Evolutionary conservation across 2,797 vertebrate species (phyloP).

Genomic region (Lutjanus argentimaculatus): DNA sequence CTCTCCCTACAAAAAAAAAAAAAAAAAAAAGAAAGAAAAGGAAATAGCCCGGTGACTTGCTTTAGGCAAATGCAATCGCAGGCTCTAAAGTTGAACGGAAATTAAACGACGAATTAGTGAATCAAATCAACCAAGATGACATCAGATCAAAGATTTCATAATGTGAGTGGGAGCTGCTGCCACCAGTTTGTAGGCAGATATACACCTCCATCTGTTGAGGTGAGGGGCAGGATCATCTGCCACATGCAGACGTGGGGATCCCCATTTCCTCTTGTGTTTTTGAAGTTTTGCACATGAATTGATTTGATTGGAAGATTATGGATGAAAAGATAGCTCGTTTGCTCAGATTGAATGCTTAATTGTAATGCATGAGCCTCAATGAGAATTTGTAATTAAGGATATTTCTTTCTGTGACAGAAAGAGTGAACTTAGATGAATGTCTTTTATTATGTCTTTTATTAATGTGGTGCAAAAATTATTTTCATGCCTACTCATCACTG

Average conservation of each 20-base stretch:
- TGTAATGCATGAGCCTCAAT: neutral
- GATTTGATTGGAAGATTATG: neutral
- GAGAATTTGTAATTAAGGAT: neutral
- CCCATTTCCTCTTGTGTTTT: slow-evolving; percentile 20
- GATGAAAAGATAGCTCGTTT: neutral
- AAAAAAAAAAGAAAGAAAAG: neutral
- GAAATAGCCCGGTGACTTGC: slow-evolving; percentile 40
- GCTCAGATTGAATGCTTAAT: neutral
- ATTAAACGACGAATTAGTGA: slow-evolving; percentile 37
- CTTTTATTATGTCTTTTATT: neutral
- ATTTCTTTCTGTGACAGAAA: neutral
- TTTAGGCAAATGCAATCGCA: slow-evolving; percentile 18
- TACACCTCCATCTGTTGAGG: slow-evolving; percentile 39
- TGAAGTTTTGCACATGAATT: slow-evolving; percentile 27
- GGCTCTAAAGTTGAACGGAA: slow-evolving; percentile 30
- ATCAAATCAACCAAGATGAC: slow-evolving; percentile 20
- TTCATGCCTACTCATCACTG: neutral
- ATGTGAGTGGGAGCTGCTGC: slow-evolving; percentile 29
- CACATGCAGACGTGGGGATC: slow-evolving; percentile 44
- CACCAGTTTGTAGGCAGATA: slow-evolving; percentile 35
- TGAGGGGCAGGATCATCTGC: slow-evolving; percentile 39
- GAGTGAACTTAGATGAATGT: neutral
- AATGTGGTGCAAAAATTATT: slow-evolving; percentile 13
- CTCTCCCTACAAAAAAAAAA: neutral
- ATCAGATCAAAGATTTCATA: slow-evolving; percentile 14